A percentile compares a stretch with the other conserved stretches of the same genome.
Conservation (phyloP, 2,888 invertebrate genomes). For the Drosophila histrio region DNA sequence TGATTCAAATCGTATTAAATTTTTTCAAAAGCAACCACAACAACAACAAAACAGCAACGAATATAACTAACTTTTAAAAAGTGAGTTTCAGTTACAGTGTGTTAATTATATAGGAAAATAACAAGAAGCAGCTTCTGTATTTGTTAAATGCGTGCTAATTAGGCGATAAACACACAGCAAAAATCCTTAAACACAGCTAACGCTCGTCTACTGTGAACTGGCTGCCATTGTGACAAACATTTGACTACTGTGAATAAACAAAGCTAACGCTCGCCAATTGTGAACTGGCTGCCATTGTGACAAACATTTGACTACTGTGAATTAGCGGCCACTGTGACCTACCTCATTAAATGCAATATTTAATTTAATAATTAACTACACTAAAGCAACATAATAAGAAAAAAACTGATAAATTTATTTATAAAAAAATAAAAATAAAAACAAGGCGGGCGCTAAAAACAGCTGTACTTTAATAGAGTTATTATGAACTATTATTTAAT, state of each 20-base stretch:
- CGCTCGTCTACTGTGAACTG: background rate
- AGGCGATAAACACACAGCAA: constrained; percentile 28
- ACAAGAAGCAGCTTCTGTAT: constrained; percentile 26
- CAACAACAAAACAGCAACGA: constrained; percentile 15
- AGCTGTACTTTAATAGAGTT: too few relatives aligned
- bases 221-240: background rate
- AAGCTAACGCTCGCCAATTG: background rate
- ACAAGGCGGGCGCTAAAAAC: background rate
- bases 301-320: background rate
- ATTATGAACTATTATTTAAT: too few relatives aligned
- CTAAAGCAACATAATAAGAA: background rate
- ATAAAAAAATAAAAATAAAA: background rate
- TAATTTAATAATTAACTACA: background rate
- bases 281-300: constrained; percentile 1
- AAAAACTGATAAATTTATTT: background rate
- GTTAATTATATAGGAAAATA: constrained; percentile 29
- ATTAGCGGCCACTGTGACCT: background rate
- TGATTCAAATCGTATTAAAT: constrained; percentile 63
- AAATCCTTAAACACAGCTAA: constrained; percentile 22
- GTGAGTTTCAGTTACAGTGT: constrained; percentile 54
- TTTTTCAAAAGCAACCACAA: constrained; percentile 5
- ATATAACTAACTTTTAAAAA: constrained; percentile 46
- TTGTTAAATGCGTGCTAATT: constrained; percentile 36
- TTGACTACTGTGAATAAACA: background rate
- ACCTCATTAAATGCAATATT: background rate